Conservation (phyloP, 2,888 invertebrate species). For the Zelleria hepariella region DNA sequence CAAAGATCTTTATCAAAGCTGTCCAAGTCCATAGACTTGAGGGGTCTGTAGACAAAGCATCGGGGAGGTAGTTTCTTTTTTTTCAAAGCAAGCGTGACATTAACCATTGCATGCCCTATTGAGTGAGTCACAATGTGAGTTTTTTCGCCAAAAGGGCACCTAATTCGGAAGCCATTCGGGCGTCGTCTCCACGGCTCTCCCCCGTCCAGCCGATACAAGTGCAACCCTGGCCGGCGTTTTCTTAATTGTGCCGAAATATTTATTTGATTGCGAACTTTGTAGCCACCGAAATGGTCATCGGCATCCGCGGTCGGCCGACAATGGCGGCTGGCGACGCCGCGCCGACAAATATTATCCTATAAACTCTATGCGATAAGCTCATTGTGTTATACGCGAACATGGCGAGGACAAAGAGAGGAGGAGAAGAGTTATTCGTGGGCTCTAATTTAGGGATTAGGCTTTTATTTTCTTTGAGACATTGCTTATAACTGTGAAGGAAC, state of each 20-base stretch:
- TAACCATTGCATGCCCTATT: too few species aligned
- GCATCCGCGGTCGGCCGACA: conserved; percentile 52
- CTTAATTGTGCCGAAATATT: conserved; percentile 74
- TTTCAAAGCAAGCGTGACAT: too few species aligned
- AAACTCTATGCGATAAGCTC: conserved; percentile 27
- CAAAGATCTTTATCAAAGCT: too few species aligned
- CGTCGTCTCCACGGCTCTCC: conserved; percentile 40
- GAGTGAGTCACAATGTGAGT: background rate
- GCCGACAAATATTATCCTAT: conserved; percentile 33
- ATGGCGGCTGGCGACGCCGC: conserved; percentile 40
- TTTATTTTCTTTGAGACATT: background rate
- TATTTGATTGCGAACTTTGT: conserved; percentile 69
- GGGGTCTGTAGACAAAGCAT: too few species aligned
- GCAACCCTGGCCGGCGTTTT: conserved; percentile 69
- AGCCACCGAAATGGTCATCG: conserved; percentile 70
- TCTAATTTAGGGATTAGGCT: background rate
- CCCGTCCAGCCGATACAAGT: conserved; percentile 62
- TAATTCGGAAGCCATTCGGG: too few species aligned
- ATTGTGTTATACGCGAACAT: background rate
- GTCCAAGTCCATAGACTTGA: too few species aligned
- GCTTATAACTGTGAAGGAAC: too few species aligned
- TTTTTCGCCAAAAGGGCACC: background rate
- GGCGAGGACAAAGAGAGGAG: background rate
- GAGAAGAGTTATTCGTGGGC: background rate
- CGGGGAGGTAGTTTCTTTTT: too few species aligned